Base-by-base conservation (phyloP, 2,113 vertebrate genomes). In the Sturnus vulgaris region DNA sequence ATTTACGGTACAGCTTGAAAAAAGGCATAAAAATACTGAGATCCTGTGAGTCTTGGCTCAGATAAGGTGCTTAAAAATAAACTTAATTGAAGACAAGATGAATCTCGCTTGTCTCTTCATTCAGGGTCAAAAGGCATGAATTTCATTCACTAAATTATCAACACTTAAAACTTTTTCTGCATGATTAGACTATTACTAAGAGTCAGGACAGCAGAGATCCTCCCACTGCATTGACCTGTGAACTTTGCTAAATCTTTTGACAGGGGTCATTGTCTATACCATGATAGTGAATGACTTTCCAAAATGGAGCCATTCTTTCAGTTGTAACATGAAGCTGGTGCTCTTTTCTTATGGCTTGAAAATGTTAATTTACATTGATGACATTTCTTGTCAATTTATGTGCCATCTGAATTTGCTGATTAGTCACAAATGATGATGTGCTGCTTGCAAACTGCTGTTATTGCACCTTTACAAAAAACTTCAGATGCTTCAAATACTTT, bases 231-330 rank as follows among this genome's bases (percentile, higher is more conserved):
- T 98, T 98, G 98, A 98, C 98, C 96, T 97, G 93, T 94, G 97
- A 97, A 98, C 98, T 97, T 94, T 95, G 94, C 94, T 95, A 96
- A 97, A 98, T 97, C 98, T 98, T 98, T 96, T 98, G 98, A 98
- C 98, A 98, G 98, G 97, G 97, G 97, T 98, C 98, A 97, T 98
- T 98, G 94, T 98, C 97, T 96, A 82, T 83, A 96, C 96, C 91
- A 92, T 88, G 35, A 82, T 94, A 96, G 93, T 71, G 50, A 97
- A 97, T 91, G 95, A 96, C 96, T 97, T 92, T 93, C 96, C 97
- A 96, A 91, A 97, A 97, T 15, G 59, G 92, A 94, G 66, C 91
- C 82, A 95, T 95, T 97, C 97, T 97, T 91, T 95, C 49, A n/a
- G 68, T 33, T 86, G 92, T 97, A 97, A 98, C 91, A 90, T 84